A percentile compares a stretch with the other conserved stretches of the same genome.
Conservation (phyloP, 2,888 invertebrate genomes). For the Andrena camellia region DNA sequence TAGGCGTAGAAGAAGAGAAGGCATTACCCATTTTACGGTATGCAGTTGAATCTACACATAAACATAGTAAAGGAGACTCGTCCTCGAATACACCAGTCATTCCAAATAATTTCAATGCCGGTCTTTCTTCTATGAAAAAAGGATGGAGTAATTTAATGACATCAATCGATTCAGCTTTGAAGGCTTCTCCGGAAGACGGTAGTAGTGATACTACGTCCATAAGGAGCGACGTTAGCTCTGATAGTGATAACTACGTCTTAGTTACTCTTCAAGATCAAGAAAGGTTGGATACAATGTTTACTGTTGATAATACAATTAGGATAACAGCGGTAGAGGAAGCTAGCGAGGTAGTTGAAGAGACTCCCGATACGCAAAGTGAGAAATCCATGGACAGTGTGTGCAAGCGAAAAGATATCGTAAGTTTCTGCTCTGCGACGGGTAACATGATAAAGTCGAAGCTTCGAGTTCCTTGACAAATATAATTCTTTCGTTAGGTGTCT, state of each 20-base stretch:
- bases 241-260: slow-evolving; percentile 94
- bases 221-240: slow-evolving; percentile 94
- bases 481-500: slow-evolving; percentile 83
- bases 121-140: slow-evolving; percentile 92
- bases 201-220: slow-evolving; percentile 91
- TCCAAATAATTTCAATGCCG: slow-evolving; percentile 85
- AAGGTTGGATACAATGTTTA: slow-evolving; percentile 87
- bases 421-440: slow-evolving; percentile 58
- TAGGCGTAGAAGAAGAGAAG: slow-evolving; percentile 59
- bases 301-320: slow-evolving; percentile 78
- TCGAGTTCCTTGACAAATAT: background rate
- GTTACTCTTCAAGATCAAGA: slow-evolving; percentile 88
- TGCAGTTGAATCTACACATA: slow-evolving; percentile 33
- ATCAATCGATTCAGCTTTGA: slow-evolving; percentile 93
- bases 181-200: slow-evolving; percentile 90
- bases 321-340: slow-evolving; percentile 90
- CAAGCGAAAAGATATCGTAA: slow-evolving; percentile 91
- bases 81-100: slow-evolving; percentile 78
- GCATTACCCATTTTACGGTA: slow-evolving; percentile 33
- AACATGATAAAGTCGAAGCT: background rate
- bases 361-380: slow-evolving; percentile 93
- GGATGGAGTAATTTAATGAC: slow-evolving; percentile 94
- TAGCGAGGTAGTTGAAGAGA: slow-evolving; percentile 93
- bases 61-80: slow-evolving; percentile 67
- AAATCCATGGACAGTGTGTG: slow-evolving; percentile 93